Evolutionary conservation across 2,888 invertebrate genomes (phyloP).

Genomic region (Thymelicus acteon): DNA sequence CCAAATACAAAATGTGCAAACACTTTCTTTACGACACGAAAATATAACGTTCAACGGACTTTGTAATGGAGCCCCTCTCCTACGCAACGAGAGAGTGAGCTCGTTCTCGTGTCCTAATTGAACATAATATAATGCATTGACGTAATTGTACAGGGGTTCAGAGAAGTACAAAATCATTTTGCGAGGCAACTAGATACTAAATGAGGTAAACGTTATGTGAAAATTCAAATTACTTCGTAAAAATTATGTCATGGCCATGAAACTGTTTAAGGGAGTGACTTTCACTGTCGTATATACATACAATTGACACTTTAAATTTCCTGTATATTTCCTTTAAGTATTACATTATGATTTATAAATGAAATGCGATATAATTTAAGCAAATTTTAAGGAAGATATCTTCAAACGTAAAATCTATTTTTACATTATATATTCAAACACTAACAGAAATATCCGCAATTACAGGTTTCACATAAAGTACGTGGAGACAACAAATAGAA

Average conservation of each 20-base stretch:
- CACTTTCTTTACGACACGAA: not conserved
- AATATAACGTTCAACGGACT: not conserved
- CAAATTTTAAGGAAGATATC: no score
- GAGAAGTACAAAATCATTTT: constrained; percentile 16
- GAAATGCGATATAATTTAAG: no score
- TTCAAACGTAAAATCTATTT: no score
- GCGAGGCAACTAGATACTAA: constrained; percentile 1
- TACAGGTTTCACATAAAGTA: no score
- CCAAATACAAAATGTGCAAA: not conserved
- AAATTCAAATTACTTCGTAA: not conserved
- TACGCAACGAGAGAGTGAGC: constrained; percentile 18
- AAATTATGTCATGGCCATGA: no score
- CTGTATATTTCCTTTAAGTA: no score
- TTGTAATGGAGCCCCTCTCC: constrained; percentile 5
- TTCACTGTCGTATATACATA: not conserved
- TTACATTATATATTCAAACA: no score
- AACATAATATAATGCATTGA: constrained; percentile 58
- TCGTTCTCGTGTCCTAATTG: constrained; percentile 53
- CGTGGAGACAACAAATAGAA: not conserved
- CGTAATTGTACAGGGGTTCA: constrained; percentile 53
- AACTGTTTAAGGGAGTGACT: not conserved
- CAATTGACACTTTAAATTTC: no score
- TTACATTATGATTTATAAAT: no score
- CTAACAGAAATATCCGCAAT: no score
- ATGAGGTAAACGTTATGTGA: not conserved